phyloP scores from a whole-genome alignment of 1,140 invertebrate species.

The Cotesia glomerata region DNA sequence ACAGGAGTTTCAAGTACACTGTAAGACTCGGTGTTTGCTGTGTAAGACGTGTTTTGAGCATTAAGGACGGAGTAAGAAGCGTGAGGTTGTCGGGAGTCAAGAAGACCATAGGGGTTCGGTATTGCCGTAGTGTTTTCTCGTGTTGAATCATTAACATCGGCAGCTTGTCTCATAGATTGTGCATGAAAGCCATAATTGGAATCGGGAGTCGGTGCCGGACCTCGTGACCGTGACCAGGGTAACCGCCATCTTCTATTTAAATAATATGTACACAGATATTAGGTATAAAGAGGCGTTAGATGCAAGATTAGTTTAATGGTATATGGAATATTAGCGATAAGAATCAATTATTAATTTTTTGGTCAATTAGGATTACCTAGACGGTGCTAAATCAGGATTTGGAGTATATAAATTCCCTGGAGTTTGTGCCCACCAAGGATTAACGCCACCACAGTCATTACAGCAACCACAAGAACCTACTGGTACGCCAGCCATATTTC shows the following conservation, averaged over 20 bases:
- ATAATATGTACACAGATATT: neutral
- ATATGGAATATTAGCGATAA: constrained; percentile 3
- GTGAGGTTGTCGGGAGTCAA: constrained; percentile 51
- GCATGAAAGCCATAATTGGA: constrained; percentile 72
- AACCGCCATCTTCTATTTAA: constrained; percentile 56
- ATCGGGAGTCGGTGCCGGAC: constrained; percentile 66
- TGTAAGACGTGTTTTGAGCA: constrained; percentile 44
- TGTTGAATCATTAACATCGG: constrained; percentile 43
- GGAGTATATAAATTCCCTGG: constrained; percentile 81
- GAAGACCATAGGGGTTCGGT: constrained; percentile 53
- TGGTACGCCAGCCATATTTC: constrained; percentile 57
- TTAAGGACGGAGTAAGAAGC: constrained; percentile 56
- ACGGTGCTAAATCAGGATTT: constrained; percentile 69
- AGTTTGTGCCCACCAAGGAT: constrained; percentile 62
- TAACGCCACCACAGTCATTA: constrained; percentile 71
- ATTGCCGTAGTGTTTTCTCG: constrained; percentile 44
- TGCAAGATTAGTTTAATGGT: neutral
- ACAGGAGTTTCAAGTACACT: constrained; percentile 65
- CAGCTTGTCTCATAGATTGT: constrained; percentile 51
- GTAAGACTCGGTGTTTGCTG: constrained; percentile 54
- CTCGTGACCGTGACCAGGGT: constrained; percentile 58
- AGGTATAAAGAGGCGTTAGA: constrained; percentile 12
- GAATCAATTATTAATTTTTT: constrained; percentile 9
- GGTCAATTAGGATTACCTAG: constrained; percentile 45
- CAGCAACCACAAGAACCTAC: constrained; percentile 73